Evolutionary conservation across 2,113 vertebrate genomes (phyloP), one percentile per base, ranked within the genome.

Genomic region (Scophthalmus maximus): DNA sequence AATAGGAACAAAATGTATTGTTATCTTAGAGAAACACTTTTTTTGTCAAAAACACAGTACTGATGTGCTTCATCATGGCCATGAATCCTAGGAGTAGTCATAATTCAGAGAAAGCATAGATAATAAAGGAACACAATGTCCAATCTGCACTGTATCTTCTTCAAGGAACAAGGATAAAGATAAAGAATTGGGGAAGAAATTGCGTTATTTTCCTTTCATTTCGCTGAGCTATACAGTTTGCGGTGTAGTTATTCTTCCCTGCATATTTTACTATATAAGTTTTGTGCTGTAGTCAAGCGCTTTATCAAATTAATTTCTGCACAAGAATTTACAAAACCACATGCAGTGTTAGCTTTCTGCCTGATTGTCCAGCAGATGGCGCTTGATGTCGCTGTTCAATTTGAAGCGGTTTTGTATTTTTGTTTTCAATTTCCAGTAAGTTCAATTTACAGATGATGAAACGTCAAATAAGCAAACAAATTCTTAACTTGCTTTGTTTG

Each of bases 331-430:
- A 50, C 10, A 40, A 30, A 32, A 11, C 4, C 12, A 11, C 7
- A 5, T 40, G 3, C 8, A 23, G 3, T 15, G 0, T 18, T 46
- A 8, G 32, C 22, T 6, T 17, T 36, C 4, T 29, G 22, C 27
- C 6, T 4, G 1, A 25, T 70, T 6, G 9, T 11, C 79, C 87
- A 86, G 44, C 36, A 83, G 87, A 49, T 44, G 81, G 72, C 51
- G 36, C 51, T 5, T 11, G 6, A 52, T 5, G 17, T 22, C 63
- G 49, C 8, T 36, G 7, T 14, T 26, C 23, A 6, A 26, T 22
- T 26, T 26, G 0, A 18, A 9, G 0, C 4, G 8, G 11, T 56
- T 42, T 47, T 22, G 32, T 5, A 3, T 44, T 25, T 26, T n/a
- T 12, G 11, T 22, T 18, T 5, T 42, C 5, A 14, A 42, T 18